Evolutionary conservation across 2,888 invertebrate species (phyloP), one percentile per base, ranked within the genome.

Genomic region (Lepidocyrtoides sp.): DNA sequence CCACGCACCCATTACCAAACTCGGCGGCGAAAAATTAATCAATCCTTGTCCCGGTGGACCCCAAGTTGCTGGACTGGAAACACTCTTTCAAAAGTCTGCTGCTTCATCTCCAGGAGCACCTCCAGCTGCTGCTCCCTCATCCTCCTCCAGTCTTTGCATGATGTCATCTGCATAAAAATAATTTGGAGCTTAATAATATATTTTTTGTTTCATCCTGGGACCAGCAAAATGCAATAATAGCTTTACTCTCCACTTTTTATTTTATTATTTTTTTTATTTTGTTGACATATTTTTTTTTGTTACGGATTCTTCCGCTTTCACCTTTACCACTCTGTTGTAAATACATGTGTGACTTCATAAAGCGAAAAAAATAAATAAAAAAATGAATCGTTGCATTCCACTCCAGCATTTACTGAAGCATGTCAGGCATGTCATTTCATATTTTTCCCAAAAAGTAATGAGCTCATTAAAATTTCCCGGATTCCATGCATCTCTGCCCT

Each of bases 1-100:
- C 32, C 92, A 92, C 77, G 92, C 92, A n/a, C 91, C 92, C 2
- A 92, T 92, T 57, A 92, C 92, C 14, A 92, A 91, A 63, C 75
- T 90, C 20, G 92, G 92, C 10, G 92, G 91, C 12, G 92, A 92
- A 72, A 92, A 91, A 54, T 29, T 92, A 8, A 20, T 91, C 1
- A 63, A 36, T n/a, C 87, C 91, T 0, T 91, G 91, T 63, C 84
- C 88, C 10, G 92, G 91, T n/a, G 91, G 91, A n/a, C 92, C 92
- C 2, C 89, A 91, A n/a, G 54, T 92, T 10, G 85, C 91, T 4
- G 92, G 92, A 14, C 32, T 92, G 82, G 92, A 92, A 44, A 23
- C 12, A 8, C 29, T 79, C 7, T 79, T 79, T 32, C 51, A 79
- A 54, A 51, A 54, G n/a, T 54, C 54, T 14, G 41, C 72, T 26